These are phyloP conservation scores for Drosophila vallismaia DNA, from an alignment of 2,888 invertebrate species.

Conservation along the genomic window DNA sequence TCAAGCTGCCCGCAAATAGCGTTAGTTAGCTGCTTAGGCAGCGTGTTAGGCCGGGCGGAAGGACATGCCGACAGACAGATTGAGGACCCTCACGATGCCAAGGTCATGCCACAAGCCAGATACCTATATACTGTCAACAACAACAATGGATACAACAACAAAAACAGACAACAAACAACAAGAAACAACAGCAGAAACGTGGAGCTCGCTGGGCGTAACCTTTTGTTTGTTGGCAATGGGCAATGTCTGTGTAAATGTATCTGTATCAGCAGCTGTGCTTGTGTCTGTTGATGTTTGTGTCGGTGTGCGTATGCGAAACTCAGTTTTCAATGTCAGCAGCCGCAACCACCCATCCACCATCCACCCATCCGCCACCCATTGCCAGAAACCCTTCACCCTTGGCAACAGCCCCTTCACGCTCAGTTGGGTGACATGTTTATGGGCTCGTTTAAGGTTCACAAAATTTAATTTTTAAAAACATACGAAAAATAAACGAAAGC, in stretches of 20 bases:
- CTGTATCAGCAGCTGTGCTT: constrained; percentile 14
- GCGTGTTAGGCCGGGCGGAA: constrained; percentile 17
- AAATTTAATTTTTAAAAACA: constrained; percentile 21
- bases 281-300: constrained; percentile 11
- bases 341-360: constrained; percentile 25
- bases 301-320: constrained; percentile 51
- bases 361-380: constrained; percentile 3
- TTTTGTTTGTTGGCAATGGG: constrained; percentile 60
- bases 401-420: constrained; percentile 13
- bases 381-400: neutral
- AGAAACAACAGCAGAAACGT: constrained; percentile 37
- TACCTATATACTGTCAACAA: constrained; percentile 8
- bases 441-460: constrained; percentile 35
- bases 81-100: constrained; percentile 65
- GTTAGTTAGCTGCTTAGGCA: constrained; percentile 36
- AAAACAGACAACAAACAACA: constrained; percentile 24
- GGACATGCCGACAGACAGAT: constrained; percentile 48
- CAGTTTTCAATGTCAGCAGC: constrained; percentile 68
- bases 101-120: constrained; percentile 54
- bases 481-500: constrained; percentile 7
- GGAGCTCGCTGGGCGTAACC: constrained; percentile 63
- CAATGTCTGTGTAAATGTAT: constrained; percentile 9
- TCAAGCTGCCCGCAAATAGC: constrained; percentile 30
- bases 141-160: constrained; percentile 25
- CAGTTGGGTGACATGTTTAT: constrained; percentile 46